phyloP scores from a whole-genome alignment of 2,888 invertebrate genomes.

The Eutolmus rufibarbis region DNA sequence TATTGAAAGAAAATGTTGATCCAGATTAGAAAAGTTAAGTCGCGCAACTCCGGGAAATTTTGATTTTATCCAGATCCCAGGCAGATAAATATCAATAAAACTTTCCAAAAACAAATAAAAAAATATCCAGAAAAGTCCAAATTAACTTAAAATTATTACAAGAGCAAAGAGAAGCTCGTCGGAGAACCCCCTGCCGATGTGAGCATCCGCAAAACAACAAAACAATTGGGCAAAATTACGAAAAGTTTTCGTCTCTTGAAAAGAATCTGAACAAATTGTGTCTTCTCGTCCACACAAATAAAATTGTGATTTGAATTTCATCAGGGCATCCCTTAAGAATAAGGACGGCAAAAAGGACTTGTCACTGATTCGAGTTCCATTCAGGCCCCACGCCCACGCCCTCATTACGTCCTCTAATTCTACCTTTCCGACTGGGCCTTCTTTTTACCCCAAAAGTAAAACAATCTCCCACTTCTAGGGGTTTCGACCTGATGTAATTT shows the following conservation, averaged over 20 bases:
- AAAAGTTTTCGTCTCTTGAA: background rate
- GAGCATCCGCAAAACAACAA: background rate
- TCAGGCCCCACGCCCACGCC: background rate
- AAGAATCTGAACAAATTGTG: background rate
- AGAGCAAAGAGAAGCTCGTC: background rate
- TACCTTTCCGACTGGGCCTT: background rate
- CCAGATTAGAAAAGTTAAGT: background rate
- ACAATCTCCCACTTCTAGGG: background rate
- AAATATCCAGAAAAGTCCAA: background rate
- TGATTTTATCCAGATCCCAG: background rate
- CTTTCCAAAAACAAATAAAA: background rate
- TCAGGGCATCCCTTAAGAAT: background rate
- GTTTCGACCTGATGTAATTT: slow-evolving; percentile 8
- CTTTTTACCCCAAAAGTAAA: background rate
- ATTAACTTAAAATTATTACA: background rate
- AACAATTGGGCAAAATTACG: background rate
- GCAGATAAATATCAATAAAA: slow-evolving; percentile 2
- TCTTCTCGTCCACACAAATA: background rate
- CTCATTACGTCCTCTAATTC: background rate
- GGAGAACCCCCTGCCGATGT: background rate
- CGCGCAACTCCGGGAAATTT: background rate
- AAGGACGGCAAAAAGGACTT: background rate
- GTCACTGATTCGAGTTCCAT: background rate
- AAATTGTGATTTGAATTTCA: slow-evolving; percentile 13
- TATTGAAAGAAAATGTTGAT: background rate